Conservation (phyloP, 2,113 vertebrate species). For the Hylia prasina region DNA sequence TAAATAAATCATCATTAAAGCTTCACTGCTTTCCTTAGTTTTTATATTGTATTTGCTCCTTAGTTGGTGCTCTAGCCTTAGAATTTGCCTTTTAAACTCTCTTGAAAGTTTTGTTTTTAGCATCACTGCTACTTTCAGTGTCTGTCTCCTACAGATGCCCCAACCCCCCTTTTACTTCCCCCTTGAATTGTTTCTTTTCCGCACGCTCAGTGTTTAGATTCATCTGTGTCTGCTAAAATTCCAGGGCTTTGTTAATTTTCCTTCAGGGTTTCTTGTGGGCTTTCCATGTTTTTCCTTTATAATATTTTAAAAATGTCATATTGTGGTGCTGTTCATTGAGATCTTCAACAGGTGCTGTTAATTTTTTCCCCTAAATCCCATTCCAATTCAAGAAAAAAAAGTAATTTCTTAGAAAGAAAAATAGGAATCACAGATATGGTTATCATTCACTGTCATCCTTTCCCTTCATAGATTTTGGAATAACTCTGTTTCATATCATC, state of each 20-base stretch:
- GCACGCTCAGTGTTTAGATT: neutral
- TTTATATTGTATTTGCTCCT: neutral
- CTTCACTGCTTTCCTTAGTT: neutral
- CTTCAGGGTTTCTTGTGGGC: neutral
- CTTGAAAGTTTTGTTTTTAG: neutral
- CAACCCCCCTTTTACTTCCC: accelerated
- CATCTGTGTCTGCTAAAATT: neutral
- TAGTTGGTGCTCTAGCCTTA: neutral
- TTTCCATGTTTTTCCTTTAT: neutral
- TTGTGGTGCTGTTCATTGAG: neutral
- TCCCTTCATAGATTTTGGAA: neutral
- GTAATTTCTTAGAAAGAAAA: neutral
- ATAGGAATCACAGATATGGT: neutral
- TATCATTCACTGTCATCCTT: neutral
- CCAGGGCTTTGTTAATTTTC: neutral
- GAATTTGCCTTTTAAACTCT: neutral
- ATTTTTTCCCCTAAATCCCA: neutral
- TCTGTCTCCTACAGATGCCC: accelerated
- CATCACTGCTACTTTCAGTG: neutral
- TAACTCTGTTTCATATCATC: neutral
- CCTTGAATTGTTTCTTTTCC: neutral
- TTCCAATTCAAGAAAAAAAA: neutral
- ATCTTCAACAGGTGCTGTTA: neutral
- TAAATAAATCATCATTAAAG: neutral
- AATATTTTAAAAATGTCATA: neutral